A percentile compares a stretch with the other conserved stretches of the same genome.
These are phyloP conservation scores for Lasioglossum pauxillum DNA, from an alignment of 2,888 invertebrate species.

Conservation along the genomic window DNA sequence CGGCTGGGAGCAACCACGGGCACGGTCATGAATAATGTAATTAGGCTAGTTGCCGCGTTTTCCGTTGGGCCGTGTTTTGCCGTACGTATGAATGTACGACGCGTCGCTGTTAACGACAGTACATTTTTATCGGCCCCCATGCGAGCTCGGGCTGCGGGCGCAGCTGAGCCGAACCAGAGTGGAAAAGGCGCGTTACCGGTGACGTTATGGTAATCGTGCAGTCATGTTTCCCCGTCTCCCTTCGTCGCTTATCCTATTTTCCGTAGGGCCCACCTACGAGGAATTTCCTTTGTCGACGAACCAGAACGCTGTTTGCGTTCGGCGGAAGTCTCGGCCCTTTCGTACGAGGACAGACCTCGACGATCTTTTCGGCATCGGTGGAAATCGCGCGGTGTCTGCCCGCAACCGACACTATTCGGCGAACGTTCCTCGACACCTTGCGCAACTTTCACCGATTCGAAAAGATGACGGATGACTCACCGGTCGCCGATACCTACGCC, in stretches of 20 bases:
- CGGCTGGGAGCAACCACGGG: slow-evolving; percentile 46
- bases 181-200: slow-evolving; percentile 65
- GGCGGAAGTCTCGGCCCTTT: neutral
- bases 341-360: neutral
- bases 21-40: slow-evolving; percentile 79
- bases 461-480: neutral
- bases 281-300: slow-evolving; percentile 29
- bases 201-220: slow-evolving; percentile 65
- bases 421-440: neutral
- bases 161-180: slow-evolving; percentile 80
- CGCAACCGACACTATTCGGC: neutral
- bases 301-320: slow-evolving; percentile 18
- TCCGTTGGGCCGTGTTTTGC: slow-evolving; percentile 61
- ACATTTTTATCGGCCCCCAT: slow-evolving; percentile 81
- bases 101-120: slow-evolving; percentile 72
- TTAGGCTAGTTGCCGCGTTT: slow-evolving; percentile 74
- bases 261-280: slow-evolving; percentile 42
- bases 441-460: neutral
- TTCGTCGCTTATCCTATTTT: neutral
- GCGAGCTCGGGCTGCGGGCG: slow-evolving; percentile 80
- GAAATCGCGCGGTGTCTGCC: neutral
- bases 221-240: slow-evolving; percentile 1
- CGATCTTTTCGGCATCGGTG: neutral
- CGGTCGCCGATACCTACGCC: neutral
- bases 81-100: slow-evolving; percentile 65